Evolutionary conservation across 2,888 invertebrate genomes (phyloP).

Genomic region (Drosophila monieri): DNA sequence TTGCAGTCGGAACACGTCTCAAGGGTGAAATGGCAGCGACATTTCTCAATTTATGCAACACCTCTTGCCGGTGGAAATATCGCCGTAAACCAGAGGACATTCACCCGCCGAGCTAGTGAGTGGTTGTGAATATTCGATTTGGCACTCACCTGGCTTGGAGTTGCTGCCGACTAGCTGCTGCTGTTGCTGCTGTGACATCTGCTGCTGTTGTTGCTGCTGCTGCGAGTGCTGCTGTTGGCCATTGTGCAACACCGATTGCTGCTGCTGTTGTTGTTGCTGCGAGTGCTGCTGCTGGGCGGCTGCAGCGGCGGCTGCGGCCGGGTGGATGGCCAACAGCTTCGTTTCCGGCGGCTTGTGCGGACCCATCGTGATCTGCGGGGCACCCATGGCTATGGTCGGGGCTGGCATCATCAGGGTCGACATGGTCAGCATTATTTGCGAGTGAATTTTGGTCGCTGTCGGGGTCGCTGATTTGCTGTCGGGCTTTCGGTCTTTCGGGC

Average conservation of each 20-base stretch:
- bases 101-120: constrained; percentile 15
- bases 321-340: constrained; percentile 84
- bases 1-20: constrained; percentile 21
- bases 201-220: constrained; percentile 65
- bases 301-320: constrained; percentile 80
- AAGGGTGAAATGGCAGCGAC: constrained; percentile 33
- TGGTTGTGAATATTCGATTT: constrained; percentile 13
- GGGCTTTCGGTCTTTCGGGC: constrained; percentile 13
- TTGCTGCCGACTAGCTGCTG: constrained; percentile 78
- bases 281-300: constrained; percentile 73
- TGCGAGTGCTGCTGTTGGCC: constrained; percentile 73
- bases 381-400: constrained; percentile 84
- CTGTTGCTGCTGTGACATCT: constrained; percentile 55
- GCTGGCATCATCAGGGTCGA: constrained; percentile 85
- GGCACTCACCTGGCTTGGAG: constrained; percentile 82
- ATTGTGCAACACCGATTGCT: constrained; percentile 73
- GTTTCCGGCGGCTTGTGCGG: constrained; percentile 84
- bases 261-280: constrained; percentile 69
- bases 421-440: constrained; percentile 84
- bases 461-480: constrained; percentile 10
- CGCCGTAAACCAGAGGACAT: constrained; percentile 28
- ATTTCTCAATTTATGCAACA: constrained; percentile 46
- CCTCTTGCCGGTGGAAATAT: constrained; percentile 24
- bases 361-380: constrained; percentile 84
- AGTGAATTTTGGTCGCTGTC: constrained; percentile 73